phyloP scores from a whole-genome alignment of 2,797 vertebrate genomes.

The Chelon labrosus region DNA sequence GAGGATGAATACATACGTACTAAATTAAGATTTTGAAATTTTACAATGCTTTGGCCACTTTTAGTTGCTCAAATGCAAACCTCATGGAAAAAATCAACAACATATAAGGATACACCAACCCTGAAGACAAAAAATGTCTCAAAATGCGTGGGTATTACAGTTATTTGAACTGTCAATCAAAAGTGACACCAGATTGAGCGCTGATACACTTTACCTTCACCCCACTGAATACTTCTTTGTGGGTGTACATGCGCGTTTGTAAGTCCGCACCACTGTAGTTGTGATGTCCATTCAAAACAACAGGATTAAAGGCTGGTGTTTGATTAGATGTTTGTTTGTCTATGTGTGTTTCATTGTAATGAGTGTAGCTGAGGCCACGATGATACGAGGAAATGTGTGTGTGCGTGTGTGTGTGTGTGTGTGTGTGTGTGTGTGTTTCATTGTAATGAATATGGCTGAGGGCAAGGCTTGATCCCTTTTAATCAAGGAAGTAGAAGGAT shows the following conservation, averaged over 20 bases:
- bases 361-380: conserved; percentile 44
- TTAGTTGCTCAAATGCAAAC: too few relatives aligned
- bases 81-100: too few relatives aligned
- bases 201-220: not conserved
- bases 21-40: too few relatives aligned
- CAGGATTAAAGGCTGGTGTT: conserved; percentile 75
- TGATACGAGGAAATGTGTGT: conserved; percentile 17
- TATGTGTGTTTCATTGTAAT: conserved; percentile 68
- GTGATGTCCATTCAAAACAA: conserved; percentile 69
- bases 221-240: not conserved
- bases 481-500: conserved; percentile 77
- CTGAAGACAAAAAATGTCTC: too few relatives aligned
- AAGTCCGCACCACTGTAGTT: conserved; percentile 13
- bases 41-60: too few relatives aligned
- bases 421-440: conserved; percentile 45
- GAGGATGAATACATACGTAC: too few relatives aligned
- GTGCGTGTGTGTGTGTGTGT: conserved; percentile 34
- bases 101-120: too few relatives aligned
- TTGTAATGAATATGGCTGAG: conserved; percentile 70
- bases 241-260: conserved; percentile 30
- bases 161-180: not conserved
- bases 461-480: conserved; percentile 68
- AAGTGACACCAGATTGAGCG: not conserved
- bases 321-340: conserved; percentile 77
- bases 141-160: not conserved